Evolutionary conservation across 2,113 vertebrate genomes (phyloP).

Genomic region (Tilapia sparmanii): DNA sequence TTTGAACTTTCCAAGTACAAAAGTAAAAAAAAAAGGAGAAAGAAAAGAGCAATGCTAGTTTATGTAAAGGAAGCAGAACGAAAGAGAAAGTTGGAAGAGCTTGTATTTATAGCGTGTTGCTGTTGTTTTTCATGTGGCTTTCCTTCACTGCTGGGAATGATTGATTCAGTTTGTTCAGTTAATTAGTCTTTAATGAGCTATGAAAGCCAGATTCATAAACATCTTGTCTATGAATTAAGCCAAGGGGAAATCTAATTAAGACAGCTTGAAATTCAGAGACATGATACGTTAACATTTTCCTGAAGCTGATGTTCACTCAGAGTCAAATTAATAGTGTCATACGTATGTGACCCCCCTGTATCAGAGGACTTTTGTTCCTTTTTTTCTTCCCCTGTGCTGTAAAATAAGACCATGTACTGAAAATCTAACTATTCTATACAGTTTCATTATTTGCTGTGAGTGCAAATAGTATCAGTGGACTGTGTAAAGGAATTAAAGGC

Average conservation of each 20-base stretch:
- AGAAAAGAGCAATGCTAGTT: conserved; percentile 4
- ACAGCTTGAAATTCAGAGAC: background rate
- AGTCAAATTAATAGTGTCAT: background rate
- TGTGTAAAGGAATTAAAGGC: background rate
- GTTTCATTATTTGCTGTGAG: background rate
- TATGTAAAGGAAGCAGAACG: conserved; percentile 13
- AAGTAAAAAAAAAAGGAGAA: background rate
- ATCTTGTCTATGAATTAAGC: conserved; percentile 15
- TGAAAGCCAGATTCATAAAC: conserved; percentile 29
- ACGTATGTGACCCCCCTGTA: background rate
- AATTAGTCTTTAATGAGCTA: conserved; percentile 36
- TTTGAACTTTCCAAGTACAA: conserved; percentile 39
- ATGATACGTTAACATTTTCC: background rate
- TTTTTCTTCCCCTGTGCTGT: background rate
- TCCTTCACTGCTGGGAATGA: background rate
- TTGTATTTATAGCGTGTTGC: background rate
- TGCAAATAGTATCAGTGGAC: background rate
- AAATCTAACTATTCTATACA: background rate
- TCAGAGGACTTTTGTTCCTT: background rate
- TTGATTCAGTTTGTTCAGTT: conserved; percentile 18
- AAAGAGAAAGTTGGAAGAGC: background rate
- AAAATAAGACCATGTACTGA: background rate
- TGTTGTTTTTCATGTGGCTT: conserved; percentile 1
- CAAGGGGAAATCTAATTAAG: background rate
- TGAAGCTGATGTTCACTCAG: background rate